phyloP scores from a whole-genome alignment of 2,888 invertebrate genomes.

The Campopleginae sp. region DNA sequence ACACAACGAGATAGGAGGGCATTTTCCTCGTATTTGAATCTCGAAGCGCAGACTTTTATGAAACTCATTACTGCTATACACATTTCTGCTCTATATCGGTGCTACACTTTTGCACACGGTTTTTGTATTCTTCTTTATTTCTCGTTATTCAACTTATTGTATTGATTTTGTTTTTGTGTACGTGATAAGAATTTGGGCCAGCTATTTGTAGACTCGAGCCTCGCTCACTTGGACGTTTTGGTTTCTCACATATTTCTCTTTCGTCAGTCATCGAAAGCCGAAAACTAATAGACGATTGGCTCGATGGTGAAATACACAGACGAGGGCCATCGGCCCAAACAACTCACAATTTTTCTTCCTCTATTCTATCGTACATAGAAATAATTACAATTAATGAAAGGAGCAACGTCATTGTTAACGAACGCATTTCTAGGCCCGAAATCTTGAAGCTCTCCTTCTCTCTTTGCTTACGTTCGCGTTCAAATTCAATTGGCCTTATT shows the following conservation, averaged over 20 bases:
- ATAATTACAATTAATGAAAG: not conserved
- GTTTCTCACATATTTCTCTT: constrained; percentile 6
- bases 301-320: not conserved
- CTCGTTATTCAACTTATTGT: not conserved
- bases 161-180: not conserved
- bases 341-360: not conserved
- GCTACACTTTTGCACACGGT: not conserved
- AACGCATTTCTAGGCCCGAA: not conserved
- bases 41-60: constrained; percentile 46
- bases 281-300: constrained; percentile 46
- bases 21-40: constrained; percentile 8
- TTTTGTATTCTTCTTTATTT: not conserved
- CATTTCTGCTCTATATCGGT: constrained; percentile 9
- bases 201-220: not conserved
- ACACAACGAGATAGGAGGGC: constrained; percentile 45
- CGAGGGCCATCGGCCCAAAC: not conserved
- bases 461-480: not conserved
- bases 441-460: not conserved
- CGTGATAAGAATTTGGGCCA: not conserved
- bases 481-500: not conserved
- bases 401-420: constrained; percentile 20
- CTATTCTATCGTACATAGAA: constrained; percentile 10
- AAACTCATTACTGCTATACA: constrained; percentile 20
- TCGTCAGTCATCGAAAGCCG: constrained; percentile 26
- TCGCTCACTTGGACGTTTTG: constrained; percentile 22